phyloP scores from a whole-genome alignment of 1,140 invertebrate species.

The Calosoma granatense region DNA sequence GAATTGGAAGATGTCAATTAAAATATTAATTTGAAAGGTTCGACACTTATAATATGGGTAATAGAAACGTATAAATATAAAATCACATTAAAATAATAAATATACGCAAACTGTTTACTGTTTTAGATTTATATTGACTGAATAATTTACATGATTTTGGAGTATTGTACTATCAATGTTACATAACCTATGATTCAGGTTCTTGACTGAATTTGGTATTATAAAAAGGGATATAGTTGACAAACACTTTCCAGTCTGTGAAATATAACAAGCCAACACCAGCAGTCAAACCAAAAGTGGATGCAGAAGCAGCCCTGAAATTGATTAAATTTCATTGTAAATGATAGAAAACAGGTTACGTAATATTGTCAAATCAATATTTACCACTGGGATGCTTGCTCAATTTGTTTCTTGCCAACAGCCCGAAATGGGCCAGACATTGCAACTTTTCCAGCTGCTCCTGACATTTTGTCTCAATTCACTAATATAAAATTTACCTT shows the following conservation, averaged over 20 bases:
- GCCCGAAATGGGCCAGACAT: background rate
- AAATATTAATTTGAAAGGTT: too few relatives aligned
- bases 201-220: background rate
- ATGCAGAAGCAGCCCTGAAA: background rate
- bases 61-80: too few relatives aligned
- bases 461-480: too few relatives aligned
- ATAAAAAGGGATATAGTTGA: background rate
- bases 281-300: background rate
- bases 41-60: too few relatives aligned
- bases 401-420: background rate
- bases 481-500: too few relatives aligned
- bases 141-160: too few relatives aligned
- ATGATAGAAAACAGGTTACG: background rate
- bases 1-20: too few relatives aligned
- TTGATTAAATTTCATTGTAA: background rate
- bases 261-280: background rate
- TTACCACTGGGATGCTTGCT: background rate
- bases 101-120: too few relatives aligned
- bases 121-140: too few relatives aligned
- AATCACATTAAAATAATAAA: too few relatives aligned
- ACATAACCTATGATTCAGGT: too few relatives aligned
- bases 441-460: background rate
- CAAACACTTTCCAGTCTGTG: slow-evolving; percentile 1
- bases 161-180: too few relatives aligned
- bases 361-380: background rate